These are phyloP conservation scores for Anabacerthia variegaticeps DNA, from an alignment of 2,797 vertebrate species.

Conservation along the genomic window DNA sequence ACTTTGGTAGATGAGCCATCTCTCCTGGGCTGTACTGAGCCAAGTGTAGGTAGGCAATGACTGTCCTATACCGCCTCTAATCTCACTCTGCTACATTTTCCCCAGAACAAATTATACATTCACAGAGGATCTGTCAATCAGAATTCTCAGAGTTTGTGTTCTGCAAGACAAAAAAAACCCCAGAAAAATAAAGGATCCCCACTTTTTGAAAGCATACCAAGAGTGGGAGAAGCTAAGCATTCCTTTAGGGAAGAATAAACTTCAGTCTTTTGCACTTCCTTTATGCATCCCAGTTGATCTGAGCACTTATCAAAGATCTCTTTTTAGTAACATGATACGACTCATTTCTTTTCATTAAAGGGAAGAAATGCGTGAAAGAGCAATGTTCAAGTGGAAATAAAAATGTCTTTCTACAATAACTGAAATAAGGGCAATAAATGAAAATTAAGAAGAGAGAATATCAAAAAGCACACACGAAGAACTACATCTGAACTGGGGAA, in stretches of 20 bases:
- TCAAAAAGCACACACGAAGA: background rate
- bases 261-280: slow-evolving; percentile 49
- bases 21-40: background rate
- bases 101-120: background rate
- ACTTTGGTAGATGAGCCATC: background rate
- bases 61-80: background rate
- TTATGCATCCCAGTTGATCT: background rate
- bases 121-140: background rate
- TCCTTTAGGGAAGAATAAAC: slow-evolving; percentile 53
- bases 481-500: background rate
- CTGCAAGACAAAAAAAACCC: background rate
- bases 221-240: background rate
- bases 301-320: slow-evolving; percentile 41
- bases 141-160: background rate
- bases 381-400: background rate
- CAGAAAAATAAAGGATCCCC: background rate
- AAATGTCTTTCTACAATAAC: background rate
- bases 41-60: background rate
- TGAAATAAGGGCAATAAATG: background rate
- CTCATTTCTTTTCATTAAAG: background rate
- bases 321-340: slow-evolving; percentile 37
- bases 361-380: background rate
- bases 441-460: background rate
- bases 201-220: slow-evolving; percentile 6
- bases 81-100: background rate